Percentiles rank a stretch among this genome's conserved stretches.
Conservation (phyloP, 2,797 vertebrate genomes). For the Diplodus sargus region DNA sequence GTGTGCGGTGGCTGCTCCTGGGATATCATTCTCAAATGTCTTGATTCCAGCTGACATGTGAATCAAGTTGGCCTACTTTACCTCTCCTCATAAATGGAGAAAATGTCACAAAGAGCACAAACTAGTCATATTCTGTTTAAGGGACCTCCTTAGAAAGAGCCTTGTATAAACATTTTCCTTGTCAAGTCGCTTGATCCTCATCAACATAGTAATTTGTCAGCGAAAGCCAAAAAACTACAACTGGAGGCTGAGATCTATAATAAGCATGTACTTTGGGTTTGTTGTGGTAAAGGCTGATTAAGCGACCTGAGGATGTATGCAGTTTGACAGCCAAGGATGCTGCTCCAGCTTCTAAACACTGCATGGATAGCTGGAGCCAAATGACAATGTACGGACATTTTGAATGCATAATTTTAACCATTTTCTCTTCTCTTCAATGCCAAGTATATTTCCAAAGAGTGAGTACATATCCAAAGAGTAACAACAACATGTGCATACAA, state of each 20-base stretch:
- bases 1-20: constrained; percentile 1
- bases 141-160: neutral
- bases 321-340: constrained; percentile 15
- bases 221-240: constrained; percentile 9
- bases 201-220: constrained; percentile 13
- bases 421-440: neutral
- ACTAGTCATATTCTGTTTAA: neutral
- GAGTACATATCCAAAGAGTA: neutral
- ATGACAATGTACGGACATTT: neutral
- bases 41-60: constrained; percentile 55
- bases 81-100: constrained; percentile 32
- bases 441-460: neutral
- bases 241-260: constrained; percentile 13
- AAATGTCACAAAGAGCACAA: constrained; percentile 1
- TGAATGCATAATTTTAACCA: constrained; percentile 1
- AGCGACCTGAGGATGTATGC: constrained; percentile 5
- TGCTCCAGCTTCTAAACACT: constrained; percentile 19
- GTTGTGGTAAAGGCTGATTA: constrained; percentile 9
- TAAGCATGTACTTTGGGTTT: constrained; percentile 9
- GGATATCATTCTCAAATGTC: constrained; percentile 31
- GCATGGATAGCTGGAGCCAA: constrained; percentile 7
- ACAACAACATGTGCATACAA: neutral
- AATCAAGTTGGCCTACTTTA: constrained; percentile 45
- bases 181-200: neutral
- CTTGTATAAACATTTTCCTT: neutral